Evolutionary conservation across 2,113 vertebrate genomes (phyloP).

Genomic region (Pavo muticus): DNA sequence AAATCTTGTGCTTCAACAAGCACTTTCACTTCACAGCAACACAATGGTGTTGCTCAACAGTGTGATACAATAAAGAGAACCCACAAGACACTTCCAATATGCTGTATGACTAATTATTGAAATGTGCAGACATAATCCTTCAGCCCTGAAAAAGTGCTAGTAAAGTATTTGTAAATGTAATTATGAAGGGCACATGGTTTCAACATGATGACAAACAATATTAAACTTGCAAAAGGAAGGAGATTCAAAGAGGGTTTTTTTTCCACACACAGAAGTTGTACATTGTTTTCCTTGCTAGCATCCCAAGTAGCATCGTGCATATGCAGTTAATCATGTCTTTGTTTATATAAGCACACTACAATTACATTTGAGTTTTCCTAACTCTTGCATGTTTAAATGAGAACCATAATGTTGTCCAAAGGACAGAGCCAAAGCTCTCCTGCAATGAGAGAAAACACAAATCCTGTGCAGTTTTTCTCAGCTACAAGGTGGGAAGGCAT

Average conservation of each 20-base stretch:
- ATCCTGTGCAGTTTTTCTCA: neutral
- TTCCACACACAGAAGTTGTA: neutral
- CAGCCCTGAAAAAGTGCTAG: neutral
- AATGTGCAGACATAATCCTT: conserved; percentile 1
- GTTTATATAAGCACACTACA: neutral
- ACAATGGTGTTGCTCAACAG: neutral
- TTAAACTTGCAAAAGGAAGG: neutral
- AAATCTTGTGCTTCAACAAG: neutral
- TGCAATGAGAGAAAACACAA: neutral
- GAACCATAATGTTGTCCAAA: neutral
- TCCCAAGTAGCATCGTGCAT: neutral
- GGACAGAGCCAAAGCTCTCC: neutral
- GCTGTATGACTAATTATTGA: neutral
- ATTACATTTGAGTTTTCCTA: conserved; percentile 30
- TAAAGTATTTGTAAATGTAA: neutral
- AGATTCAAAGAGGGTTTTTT: neutral
- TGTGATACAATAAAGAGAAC: neutral
- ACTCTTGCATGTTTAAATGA: conserved; percentile 23
- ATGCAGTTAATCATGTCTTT: conserved; percentile 24
- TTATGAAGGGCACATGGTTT: neutral
- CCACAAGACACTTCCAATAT: neutral
- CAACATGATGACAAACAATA: neutral
- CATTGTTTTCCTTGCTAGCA: neutral
- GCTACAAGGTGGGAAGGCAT: neutral
- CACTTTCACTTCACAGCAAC: neutral